Evolutionary conservation across 2,113 vertebrate genomes (phyloP), one percentile per base, ranked within the genome.

Genomic region (Pelodiscus sinensis): DNA sequence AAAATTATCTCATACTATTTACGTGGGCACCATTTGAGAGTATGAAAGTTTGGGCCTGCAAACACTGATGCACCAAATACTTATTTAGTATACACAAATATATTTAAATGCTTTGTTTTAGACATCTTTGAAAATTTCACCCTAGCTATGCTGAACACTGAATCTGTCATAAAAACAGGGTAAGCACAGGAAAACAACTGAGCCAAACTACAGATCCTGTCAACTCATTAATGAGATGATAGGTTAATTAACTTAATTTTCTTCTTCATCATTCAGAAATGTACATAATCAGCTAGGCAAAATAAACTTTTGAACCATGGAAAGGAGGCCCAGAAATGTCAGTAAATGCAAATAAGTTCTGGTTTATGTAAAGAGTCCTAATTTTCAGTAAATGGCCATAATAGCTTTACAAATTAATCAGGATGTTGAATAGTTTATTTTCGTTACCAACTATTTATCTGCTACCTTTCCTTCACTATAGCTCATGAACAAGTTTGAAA

Each of bases 291-390:
- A 86, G 51, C 84, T 92, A 77, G 2, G 6, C 81, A 93, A 91
- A 12, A 65, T 77, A 88, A 91, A 86, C 38, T 75, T 80, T 83
- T 0, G 0, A 75, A 31, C 0, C 1, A 94, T 79, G 35, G 68
- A 60, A 55, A 56, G 81, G 51, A 57, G 55, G 82, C 83, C 81
- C 77, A 86, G 81, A 92, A 94, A 93, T 93, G 81, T 89, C 89
- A 93, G 56, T 51, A 95, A 92, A 96, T 94, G 79, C 55, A 95
- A 78, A 92, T 91, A 89, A 65, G 8, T 81, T 86, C 71, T 82
- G 44, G 79, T 21, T 89, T 87, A 90, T 2, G 27, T 91, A 94
- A 91, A 94, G 51, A 87, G 73, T 80, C 84, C 80, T 90, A 57
- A 85, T 97, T 24, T 44, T 77, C 38, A 21, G 16, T 35, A 71